A percentile compares a stretch with the other conserved stretches of the same genome.
phyloP scores from a whole-genome alignment of 2,797 vertebrate species.

The Ctenochaetus hawaiiensis region DNA sequence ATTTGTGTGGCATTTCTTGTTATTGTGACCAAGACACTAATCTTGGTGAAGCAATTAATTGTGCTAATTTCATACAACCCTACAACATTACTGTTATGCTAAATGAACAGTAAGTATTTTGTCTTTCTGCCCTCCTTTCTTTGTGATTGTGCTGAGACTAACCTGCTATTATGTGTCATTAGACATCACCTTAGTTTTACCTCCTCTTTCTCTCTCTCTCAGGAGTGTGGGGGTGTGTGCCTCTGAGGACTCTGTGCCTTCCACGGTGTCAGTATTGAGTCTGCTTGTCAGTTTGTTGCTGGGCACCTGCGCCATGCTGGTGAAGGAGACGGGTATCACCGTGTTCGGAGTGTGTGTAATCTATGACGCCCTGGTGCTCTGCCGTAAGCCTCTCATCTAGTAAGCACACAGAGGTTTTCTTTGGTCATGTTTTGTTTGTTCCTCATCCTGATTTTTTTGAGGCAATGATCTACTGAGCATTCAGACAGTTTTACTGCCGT shows the following conservation, averaged over 20 bases:
- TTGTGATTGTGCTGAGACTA: background rate
- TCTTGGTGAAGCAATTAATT: background rate
- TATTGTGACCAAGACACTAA: background rate
- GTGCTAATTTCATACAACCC: background rate
- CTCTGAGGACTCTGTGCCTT: slow-evolving; percentile 83
- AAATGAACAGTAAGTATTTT: background rate
- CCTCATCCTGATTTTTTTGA: slow-evolving; percentile 21
- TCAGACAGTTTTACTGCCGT: background rate
- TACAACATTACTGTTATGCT: background rate
- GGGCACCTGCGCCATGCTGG: slow-evolving; percentile 96
- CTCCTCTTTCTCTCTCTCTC: slow-evolving; percentile 30
- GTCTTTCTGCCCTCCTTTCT: background rate
- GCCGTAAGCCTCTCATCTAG: slow-evolving; percentile 85
- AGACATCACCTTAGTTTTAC: background rate
- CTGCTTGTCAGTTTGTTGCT: slow-evolving; percentile 90
- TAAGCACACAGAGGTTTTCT: slow-evolving; percentile 78
- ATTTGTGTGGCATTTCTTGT: background rate
- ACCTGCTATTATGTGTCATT: too few relatives aligned
- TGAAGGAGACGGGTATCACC: slow-evolving; percentile 96
- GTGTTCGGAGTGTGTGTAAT: slow-evolving; percentile 95
- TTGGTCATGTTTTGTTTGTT: slow-evolving; percentile 3
- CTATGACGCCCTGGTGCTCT: slow-evolving; percentile 93
- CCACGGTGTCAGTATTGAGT: slow-evolving; percentile 85
- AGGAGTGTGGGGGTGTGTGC: slow-evolving; percentile 89
- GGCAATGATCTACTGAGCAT: background rate